Evolutionary conservation across 2,888 invertebrate species (phyloP), one percentile per base, ranked within the genome.

Genomic region (Ernsta delagoae): DNA sequence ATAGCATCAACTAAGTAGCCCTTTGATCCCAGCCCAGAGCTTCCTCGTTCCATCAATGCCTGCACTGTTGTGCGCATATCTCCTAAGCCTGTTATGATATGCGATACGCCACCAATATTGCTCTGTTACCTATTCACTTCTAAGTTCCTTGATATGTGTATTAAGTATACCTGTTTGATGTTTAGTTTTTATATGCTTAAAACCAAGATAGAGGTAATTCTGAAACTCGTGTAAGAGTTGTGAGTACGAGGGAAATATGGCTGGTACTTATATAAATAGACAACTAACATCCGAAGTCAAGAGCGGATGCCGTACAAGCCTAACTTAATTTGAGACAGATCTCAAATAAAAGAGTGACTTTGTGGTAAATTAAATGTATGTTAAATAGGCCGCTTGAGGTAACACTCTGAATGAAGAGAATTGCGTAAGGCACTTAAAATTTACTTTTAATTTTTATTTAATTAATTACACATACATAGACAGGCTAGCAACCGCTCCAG

Each of bases 41-140:
- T 88, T 89, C 87, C 88, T 88, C 75, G 80, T 86, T 68, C 73
- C 73, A 82, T 87, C 79, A 88, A 88, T 79, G 84, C 75, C 70
- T 78, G 73, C 83, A 83, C 77, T 84, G 74, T 75, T 73, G 74
- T 70, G 77, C 76, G 75, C 77, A 77, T 76, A 74, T 78, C 75
- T 57, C 12, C 56, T 57, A 78, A 77, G 43, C 75, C 76, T 79
- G 76, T 72, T 71, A 65, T 70, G 70, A 64, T 70, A 70, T 64
- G 71, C 70, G 69, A 69, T 69, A 69, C 59, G 53, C 43, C 50
- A 59, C 57, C 59, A 53, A 59, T 69, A 63, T 63, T 50, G 59
- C 57, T 59, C 69, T 63, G 63, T 59, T 53, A 43, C 41, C 41
- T 43, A 69, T 63, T 34, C n/a, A 68, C 57, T 48, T 62, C 62